Percentiles rank a stretch among this genome's conserved stretches.
These are phyloP conservation scores for Accipiter virgatus DNA, from an alignment of 2,113 vertebrate genomes.

Conservation along the genomic window DNA sequence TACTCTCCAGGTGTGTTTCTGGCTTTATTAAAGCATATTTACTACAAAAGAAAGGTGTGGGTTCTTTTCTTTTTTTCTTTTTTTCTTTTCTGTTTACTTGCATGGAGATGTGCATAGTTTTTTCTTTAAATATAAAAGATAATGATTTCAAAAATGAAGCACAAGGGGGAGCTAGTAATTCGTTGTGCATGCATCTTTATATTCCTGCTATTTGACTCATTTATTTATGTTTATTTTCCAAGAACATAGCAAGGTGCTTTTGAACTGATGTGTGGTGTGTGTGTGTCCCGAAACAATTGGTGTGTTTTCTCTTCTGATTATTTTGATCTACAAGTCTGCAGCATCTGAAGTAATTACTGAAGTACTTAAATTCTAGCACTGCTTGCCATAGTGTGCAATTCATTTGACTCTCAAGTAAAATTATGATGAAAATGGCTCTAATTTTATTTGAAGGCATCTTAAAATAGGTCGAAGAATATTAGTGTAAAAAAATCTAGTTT, in stretches of 20 bases:
- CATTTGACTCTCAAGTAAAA: not conserved
- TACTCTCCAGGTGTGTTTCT: not conserved
- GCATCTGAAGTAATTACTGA: not conserved
- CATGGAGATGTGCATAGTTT: not conserved
- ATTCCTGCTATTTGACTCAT: not conserved
- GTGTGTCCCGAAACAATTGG: not conserved
- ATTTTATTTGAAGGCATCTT: not conserved
- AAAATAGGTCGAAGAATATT: not conserved
- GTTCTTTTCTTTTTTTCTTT: rapidly evolving
- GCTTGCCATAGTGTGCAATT: not conserved
- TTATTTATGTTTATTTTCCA: not conserved
- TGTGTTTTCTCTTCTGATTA: not conserved
- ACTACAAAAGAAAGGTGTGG: not conserved
- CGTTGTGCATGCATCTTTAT: not conserved
- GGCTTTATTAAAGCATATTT: not conserved
- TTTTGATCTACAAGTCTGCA: not conserved
- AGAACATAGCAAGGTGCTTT: not conserved
- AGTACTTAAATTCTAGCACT: not conserved
- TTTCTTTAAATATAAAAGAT: not conserved
- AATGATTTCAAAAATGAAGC: not conserved
- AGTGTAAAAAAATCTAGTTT: not conserved
- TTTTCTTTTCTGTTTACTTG: not conserved
- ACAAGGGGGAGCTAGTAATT: slow-evolving; percentile 24
- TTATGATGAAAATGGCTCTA: not conserved
- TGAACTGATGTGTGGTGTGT: not conserved